These are phyloP conservation scores for Himalopsyche kuldschensis DNA, from an alignment of 2,888 invertebrate genomes.

Conservation along the genomic window DNA sequence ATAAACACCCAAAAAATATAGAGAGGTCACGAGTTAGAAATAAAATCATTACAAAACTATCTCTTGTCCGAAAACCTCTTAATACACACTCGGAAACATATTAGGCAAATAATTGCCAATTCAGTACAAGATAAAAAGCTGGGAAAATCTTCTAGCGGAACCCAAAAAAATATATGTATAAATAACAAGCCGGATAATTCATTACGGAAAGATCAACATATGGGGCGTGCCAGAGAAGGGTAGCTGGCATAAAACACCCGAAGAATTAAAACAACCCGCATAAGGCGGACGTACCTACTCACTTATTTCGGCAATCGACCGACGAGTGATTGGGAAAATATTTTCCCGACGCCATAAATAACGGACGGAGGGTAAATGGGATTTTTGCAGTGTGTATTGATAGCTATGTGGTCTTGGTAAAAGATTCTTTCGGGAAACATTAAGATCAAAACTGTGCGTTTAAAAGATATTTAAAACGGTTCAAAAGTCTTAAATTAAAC, in stretches of 20 bases:
- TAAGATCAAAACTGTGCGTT: too few species aligned
- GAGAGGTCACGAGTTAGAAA: too few species aligned
- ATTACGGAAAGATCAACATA: background rate
- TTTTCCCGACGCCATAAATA: background rate
- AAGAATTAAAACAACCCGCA: background rate
- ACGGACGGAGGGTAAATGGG: background rate
- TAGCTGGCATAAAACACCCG: background rate
- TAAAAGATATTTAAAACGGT: too few species aligned
- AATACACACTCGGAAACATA: too few species aligned
- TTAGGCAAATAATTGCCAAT: too few species aligned
- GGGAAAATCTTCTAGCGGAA: background rate
- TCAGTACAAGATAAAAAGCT: background rate
- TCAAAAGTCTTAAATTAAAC: too few species aligned
- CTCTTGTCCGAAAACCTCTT: too few species aligned
- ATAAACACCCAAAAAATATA: too few species aligned
- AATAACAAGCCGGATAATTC: background rate
- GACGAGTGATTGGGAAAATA: background rate
- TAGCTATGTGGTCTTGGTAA: too few species aligned
- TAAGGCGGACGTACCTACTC: background rate
- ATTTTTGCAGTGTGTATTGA: too few species aligned
- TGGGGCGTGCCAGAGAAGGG: background rate
- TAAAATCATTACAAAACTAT: too few species aligned
- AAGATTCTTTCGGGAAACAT: too few species aligned
- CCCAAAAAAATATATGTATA: background rate
- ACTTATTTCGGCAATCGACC: background rate